phyloP scores from a whole-genome alignment of 2,797 vertebrate species.

The Phoebastria nigripes region DNA sequence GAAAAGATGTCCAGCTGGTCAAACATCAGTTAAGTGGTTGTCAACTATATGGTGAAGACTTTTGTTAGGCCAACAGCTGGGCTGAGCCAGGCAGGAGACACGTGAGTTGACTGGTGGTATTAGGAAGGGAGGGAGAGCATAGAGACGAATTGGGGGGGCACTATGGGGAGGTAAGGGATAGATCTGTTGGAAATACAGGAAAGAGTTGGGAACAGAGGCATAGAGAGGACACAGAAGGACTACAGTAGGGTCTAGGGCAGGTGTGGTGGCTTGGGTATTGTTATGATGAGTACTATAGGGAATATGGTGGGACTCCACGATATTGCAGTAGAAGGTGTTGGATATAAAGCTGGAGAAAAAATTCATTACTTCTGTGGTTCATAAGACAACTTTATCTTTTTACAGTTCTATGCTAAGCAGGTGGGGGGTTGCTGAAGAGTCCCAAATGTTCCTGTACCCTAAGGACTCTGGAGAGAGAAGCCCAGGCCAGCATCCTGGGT shows the following conservation, averaged over 20 bases:
- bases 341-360: background rate
- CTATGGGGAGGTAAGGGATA: background rate
- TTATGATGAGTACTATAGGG: background rate
- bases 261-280: background rate
- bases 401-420: background rate
- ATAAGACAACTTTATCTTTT: background rate
- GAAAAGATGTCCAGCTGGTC: background rate
- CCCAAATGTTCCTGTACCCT: background rate
- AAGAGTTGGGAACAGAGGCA: fast-evolving
- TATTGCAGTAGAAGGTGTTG: background rate
- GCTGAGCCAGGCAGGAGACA: background rate
- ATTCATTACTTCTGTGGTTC: background rate
- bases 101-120: background rate
- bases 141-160: background rate
- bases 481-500: background rate
- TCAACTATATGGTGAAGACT: background rate
- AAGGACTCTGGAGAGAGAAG: background rate
- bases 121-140: background rate
- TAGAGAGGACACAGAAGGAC: background rate
- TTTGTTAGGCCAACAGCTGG: background rate
- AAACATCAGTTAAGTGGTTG: background rate
- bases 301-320: background rate
- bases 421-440: background rate
- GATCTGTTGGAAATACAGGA: background rate
- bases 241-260: background rate